A percentile compares a stretch with the other conserved stretches of the same genome.
Conservation (phyloP, 2,113 vertebrate species). For the Pluvianellus socialis region DNA sequence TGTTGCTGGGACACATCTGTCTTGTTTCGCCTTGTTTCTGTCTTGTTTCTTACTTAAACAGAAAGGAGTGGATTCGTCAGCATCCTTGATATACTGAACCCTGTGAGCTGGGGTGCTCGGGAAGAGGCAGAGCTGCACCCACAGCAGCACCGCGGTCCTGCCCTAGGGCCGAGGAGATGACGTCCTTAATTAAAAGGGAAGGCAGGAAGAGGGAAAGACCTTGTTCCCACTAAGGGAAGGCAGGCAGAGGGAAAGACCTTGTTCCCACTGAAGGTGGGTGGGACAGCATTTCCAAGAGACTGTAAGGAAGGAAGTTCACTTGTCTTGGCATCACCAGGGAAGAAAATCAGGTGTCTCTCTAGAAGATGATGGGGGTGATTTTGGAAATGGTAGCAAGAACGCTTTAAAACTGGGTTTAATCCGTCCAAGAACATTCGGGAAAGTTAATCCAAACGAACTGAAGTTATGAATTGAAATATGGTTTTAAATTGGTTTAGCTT, state of each 20-base stretch:
- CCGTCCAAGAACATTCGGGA: not conserved
- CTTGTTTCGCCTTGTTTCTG: not conserved
- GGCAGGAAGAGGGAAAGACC: not conserved
- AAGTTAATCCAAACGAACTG: not conserved
- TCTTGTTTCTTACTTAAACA: not conserved
- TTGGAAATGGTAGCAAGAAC: not conserved
- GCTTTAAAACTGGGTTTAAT: not conserved
- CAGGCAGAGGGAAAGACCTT: not conserved
- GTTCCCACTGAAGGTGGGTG: rapidly evolving
- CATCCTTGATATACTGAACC: not conserved
- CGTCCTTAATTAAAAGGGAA: not conserved
- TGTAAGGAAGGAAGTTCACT: rapidly evolving
- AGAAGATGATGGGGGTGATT: not conserved
- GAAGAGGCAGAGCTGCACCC: not conserved
- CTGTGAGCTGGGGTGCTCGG: not conserved
- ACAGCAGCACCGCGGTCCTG: not conserved
- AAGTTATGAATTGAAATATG: rapidly evolving
- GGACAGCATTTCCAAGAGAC: not conserved
- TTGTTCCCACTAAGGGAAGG: not conserved
- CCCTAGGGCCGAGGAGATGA: not conserved
- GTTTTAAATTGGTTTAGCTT: not conserved
- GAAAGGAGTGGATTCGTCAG: not conserved
- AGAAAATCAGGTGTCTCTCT: not conserved
- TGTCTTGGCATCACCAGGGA: not conserved
- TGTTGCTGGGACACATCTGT: not conserved